Percentiles rank a stretch among this genome's conserved stretches.
Conservation (phyloP, 2,113 vertebrate species). For the Catharus fuscescens region DNA sequence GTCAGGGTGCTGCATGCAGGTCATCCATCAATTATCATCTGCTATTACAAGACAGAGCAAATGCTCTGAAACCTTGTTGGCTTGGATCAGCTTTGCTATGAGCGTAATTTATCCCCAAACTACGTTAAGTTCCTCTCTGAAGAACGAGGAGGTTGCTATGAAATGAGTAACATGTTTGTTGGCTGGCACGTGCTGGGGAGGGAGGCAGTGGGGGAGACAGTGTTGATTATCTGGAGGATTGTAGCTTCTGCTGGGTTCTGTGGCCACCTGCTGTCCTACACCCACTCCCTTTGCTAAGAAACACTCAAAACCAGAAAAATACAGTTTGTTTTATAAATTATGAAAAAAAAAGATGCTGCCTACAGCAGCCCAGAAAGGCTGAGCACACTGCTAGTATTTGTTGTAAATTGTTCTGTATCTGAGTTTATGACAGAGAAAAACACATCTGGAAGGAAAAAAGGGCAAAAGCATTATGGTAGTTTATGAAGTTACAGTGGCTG, state of each 20-base stretch:
- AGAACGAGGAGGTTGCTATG: slow-evolving; percentile 45
- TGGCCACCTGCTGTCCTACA: slow-evolving; percentile 9
- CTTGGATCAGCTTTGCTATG: slow-evolving; percentile 72
- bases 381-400: background rate
- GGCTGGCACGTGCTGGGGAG: background rate
- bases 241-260: slow-evolving; percentile 44
- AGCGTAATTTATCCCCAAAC: slow-evolving; percentile 61
- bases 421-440: background rate
- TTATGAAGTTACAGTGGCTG: background rate
- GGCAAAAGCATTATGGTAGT: background rate
- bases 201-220: background rate
- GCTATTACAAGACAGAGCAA: slow-evolving; percentile 81
- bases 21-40: slow-evolving; percentile 98
- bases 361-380: background rate
- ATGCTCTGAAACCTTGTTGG: slow-evolving; percentile 80
- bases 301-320: background rate
- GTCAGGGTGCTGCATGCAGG: slow-evolving; percentile 82
- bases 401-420: background rate
- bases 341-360: background rate
- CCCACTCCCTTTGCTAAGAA: background rate
- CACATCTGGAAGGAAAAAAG: background rate
- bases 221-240: slow-evolving; percentile 30
- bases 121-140: slow-evolving; percentile 47
- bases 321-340: background rate
- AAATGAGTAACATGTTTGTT: slow-evolving; percentile 48